phyloP scores from a whole-genome alignment of 2,113 vertebrate species.

The Naja naja region DNA sequence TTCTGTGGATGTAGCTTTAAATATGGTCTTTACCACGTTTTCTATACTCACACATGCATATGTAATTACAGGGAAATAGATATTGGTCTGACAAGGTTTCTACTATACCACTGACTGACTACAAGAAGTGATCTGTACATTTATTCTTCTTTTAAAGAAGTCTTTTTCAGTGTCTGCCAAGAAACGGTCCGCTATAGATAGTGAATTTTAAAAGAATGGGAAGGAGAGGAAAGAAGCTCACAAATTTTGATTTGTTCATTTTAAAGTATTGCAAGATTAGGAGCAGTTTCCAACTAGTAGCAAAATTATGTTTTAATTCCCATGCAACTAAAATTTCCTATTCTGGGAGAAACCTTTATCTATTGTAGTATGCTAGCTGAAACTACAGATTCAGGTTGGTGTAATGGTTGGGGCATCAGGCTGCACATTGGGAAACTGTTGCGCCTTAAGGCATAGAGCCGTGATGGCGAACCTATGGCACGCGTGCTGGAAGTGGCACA shows the following conservation, averaged over 20 bases:
- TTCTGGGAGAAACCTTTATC: background rate
- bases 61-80: background rate
- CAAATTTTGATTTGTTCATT: background rate
- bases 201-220: background rate
- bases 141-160: background rate
- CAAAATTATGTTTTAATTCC: background rate
- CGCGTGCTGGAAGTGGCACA: no score
- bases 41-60: background rate
- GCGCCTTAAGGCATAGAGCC: background rate
- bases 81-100: background rate
- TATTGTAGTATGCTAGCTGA: background rate
- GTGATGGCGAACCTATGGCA: no score
- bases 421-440: background rate
- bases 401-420: background rate
- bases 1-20: background rate
- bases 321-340: background rate
- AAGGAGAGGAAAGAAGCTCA: no score
- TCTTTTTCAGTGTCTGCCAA: background rate
- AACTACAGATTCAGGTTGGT: background rate
- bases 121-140: background rate
- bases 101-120: background rate
- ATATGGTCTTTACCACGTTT: no score
- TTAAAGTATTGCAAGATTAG: background rate
- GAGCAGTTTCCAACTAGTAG: background rate
- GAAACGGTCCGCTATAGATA: background rate